Base-by-base conservation (phyloP, 2,888 invertebrate genomes). In the Drosophila pseudotakahashii region DNA sequence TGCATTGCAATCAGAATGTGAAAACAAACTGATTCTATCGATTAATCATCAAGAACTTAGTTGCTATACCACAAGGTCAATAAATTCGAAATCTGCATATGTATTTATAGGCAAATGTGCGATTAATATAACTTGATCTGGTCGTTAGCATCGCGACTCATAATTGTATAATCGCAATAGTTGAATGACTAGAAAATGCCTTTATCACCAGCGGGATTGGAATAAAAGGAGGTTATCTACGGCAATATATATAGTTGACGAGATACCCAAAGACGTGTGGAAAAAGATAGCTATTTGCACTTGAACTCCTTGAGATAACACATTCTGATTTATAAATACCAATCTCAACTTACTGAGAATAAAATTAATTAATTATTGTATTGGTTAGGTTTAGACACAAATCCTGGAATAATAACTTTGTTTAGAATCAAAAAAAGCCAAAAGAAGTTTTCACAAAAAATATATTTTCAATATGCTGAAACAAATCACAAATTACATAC, bases 111-210 rank as follows among this genome's bases (percentile, higher is more conserved):
- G 23, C 39, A 32, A 32, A n/a, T 26, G 16, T 42, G 37, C 61
- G 42, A 64, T 36, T 45, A 39, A 67, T 66, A 53, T 34, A 34
- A 66, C 45, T 45, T 45, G 54, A 67, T 66, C 45, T 39, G 23
- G 39, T 45, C 30, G 44, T 23, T 34, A 32, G 66, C 66, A 64
- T 42, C 34, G n/a, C 13, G 23, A 9, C 10, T 11, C 11, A 23
- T 10, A 51, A 51, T 19, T 37, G 51, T 51, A 37, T 13, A 45
- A 67, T 39, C 16, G 36, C 39, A 32, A 7, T 39, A 47, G 68
- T 67, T 53, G 64, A 66, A 34, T 45, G 39, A 66, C 53, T 53
- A 67, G 44, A 66, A 66, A 52, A 66, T 52, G 32, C n/a, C 23
- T 51, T 51, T 66, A 66, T 45, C 67, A 66, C n/a, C 13, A 11